Base-by-base conservation (phyloP, 2,888 invertebrate genomes). In the Drosophila multiciliata region DNA sequence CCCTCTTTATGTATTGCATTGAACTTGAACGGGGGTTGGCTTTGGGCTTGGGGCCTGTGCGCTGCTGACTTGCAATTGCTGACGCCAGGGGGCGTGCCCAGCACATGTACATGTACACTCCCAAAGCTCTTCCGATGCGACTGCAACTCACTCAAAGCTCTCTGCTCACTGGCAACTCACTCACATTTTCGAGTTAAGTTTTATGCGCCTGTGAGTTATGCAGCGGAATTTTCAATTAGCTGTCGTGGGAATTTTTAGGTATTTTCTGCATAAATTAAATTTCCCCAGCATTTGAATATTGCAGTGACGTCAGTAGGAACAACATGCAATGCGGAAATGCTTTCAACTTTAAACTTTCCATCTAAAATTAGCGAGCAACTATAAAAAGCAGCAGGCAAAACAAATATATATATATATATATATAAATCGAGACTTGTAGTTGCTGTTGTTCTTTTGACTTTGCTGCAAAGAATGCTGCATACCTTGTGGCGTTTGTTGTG, bases 11-110 rank as follows among this genome's bases (percentile, higher is more conserved):
- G 70, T 49, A 75, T 82, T 83, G 89, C 84, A 85, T 85, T 85
- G 84, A 85, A 85, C 84, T 85, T 85, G 84, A 87, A 88, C 88
- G 73, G 58, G 78, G 80, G 86, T 75, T 75, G 85, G 52, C 23
- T 23, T 23, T 23, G 23, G 85, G 52, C 50, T 29, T 33, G 45
- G 40, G 36, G 58, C 65, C 15, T 23, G 45, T 23, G 49, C 65
- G 67, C 61, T 75, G 54, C 42, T 63, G 59, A 45, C 49, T 60
- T 73, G 76, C 65, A 72, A 20, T 69, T 57, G 49, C 73, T 48
- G 40, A 58, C 72, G 69, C 66, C 42, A 63, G 80, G 78, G 83
- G 84, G 84, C 86, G 84, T 88, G 86, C 75, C 78, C 33, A 57
- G 4, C 42, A 61, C 26, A 20, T 62, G 45, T 58, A 26, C n/a